Evolutionary conservation across 2,113 vertebrate genomes (phyloP), one percentile per base, ranked within the genome.

Genomic region (Corythornis cristatus): DNA sequence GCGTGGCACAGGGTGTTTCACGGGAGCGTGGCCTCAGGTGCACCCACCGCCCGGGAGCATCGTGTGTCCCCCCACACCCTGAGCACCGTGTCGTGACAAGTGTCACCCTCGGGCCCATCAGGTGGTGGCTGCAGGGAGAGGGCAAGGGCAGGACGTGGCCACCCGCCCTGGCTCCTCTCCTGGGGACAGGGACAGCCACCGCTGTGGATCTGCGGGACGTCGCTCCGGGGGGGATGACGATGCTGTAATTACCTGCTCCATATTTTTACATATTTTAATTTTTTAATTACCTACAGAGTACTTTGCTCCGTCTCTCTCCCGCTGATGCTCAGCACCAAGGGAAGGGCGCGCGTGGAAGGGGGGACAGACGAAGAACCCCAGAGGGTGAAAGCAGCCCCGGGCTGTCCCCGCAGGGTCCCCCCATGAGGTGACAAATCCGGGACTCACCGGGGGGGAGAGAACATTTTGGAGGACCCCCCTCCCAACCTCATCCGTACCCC

Each of bases 11-110:
- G 64, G 71, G 81, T 8, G 67, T 37, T 70, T 28, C 15, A 5
- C 8, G 5, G 75, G 42, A 74, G 42, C 11, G 5, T 4, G 53
- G 57, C 71, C 46, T 65, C 58, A 6, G 86, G 31, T 12, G 25
- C 1, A 4, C 42, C 19, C 42, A 7, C 29, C 9, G 7, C 23
- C 25, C 0, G 12, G 35, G 35, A 37, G 22, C 2, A 0, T 29
- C 1, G 16, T 2, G 62, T 68, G 25, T 43, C 77, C 2, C 33
- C 33, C 33, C 33, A 33, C 33, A 33, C 33, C 33, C 58, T 26
- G 5, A 43, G 67, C 1, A 5, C 51, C 57, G 93, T 35, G 87
- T n/a, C 80, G 37, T 0, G 1, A 35, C 7, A 7, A 65, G n/a
- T 2, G 48, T 64, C 81, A 76, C 84, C 77, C 53, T 42, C 3